Base-by-base conservation (phyloP, 2,888 invertebrate genomes). In the Stenodema calcarata region DNA sequence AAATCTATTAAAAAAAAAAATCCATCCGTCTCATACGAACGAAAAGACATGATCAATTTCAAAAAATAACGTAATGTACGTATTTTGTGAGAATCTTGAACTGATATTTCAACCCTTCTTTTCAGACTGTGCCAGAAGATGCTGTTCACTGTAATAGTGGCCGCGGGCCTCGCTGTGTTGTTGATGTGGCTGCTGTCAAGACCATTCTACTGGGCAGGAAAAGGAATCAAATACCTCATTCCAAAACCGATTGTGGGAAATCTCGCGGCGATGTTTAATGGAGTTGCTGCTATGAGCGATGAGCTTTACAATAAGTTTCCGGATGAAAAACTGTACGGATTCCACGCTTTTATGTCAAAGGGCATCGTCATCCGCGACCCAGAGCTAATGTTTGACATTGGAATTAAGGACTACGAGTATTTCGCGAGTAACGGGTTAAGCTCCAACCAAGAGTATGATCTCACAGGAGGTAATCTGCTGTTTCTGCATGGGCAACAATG, bases 201-300 rank as follows among this genome's bases (percentile, higher is more conserved):
- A 41, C 83, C 83, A 7, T 83, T 83, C 83, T 83, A 83, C 23
- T 83, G 83, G 83, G 70, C 35, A 28, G 73, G 73, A 11, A 69
- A 73, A 41, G 73, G 73, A 28, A 73, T 83, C 6, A 83, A 83
- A 27, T 83, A 69, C 42, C 12, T 42, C 0, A 41, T 18, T 4
- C 83, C 83, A 6, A 41, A 6, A 16, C 83, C 83, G 18, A 14
- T 83, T 11, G 41, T 70, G 11, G 83, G 83, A 44, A 83, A 83
- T 18, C 70, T 83, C 23, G 83, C 70, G 4, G 11, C n/a, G 1
- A 18, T 69, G n/a, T 16, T 41, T 9, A 35, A 35, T 12, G 73
- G 83, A 9, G 0, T 41, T 12, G 42, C 23, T n/a, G n/a, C 12
- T 30, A n/a, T 70, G 23, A 18, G 42, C 14, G 35, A 69, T 7